Evolutionary conservation across 2,797 vertebrate genomes (phyloP), one percentile per base, ranked within the genome.

Genomic region (Acanthurus lineatus): DNA sequence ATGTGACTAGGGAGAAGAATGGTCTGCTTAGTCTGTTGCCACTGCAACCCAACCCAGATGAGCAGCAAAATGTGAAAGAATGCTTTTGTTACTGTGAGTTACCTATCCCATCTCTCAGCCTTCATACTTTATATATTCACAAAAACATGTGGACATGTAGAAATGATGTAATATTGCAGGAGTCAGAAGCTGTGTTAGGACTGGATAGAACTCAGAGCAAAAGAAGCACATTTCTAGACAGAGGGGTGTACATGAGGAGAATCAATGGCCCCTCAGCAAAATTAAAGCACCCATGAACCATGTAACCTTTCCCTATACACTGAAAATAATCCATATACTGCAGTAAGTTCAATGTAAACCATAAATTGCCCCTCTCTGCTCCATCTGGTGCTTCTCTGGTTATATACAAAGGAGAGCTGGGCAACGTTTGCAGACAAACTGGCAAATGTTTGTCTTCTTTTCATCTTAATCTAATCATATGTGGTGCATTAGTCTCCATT

Each of bases 101-200:
- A 82, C 60, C 53, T 59, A 74, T 49, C 62, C 19, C 44, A 68
- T 51, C 38, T 65, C 47, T 35, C 42, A 76, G 54, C 65, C 59
- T 60, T 60, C 35, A 52, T 49, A 73, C 49, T 51, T 64, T 12
- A 66, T 62, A 53, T 38, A 42, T 17, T 59, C 28, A 76, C 47
- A 75, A 22, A 42, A 19, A 65, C 44, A 75, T 56, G 57, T 17
- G 61, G 52, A 67, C 42, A 76, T 73, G 65, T 54, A 75, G 49
- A 78, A 70, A 79, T 77, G 2, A 74, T 83, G 73, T 57, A 72
- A 77, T 22, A 65, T 42, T 73, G 66, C 48, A 73, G 62, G 16
- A 69, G 47, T 69, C 20, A 61, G 28, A 63, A 61, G 68, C 5
- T 22, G 42, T 1, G 5, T 32, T 32, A 32, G 28, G 28, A 4